Evolutionary conservation across 2,113 vertebrate genomes (phyloP).

Genomic region (Beaufortia kweichowensis): DNA sequence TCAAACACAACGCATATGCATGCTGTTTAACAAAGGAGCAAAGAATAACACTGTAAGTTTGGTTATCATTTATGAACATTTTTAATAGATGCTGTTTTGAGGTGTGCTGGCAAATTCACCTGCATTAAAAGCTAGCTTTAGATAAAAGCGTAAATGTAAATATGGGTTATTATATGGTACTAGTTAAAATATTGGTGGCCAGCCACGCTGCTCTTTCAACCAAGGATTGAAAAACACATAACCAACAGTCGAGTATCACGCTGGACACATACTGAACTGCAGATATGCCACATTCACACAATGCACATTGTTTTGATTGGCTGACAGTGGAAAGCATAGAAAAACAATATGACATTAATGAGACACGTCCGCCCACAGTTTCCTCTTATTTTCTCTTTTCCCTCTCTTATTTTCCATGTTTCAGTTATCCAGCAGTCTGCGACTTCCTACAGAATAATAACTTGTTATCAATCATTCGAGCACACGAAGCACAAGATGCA

Average conservation of each 20-base stretch:
- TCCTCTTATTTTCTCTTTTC: not conserved
- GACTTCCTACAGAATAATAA: conserved; percentile 99
- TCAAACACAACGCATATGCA: conserved; percentile 19
- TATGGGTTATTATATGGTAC: too few relatives aligned
- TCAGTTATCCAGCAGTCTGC: conserved; percentile 97
- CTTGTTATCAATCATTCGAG: conserved; percentile 97
- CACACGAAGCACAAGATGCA: conserved; percentile 98
- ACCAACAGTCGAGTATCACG: not conserved
- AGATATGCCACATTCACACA: not conserved
- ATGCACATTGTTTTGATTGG: conserved; percentile 29
- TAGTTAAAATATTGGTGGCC: too few relatives aligned
- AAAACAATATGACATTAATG: conserved; percentile 23
- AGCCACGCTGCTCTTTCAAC: too few relatives aligned
- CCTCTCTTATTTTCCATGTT: conserved; percentile 32
- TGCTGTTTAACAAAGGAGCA: not conserved
- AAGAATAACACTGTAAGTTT: too few relatives aligned
- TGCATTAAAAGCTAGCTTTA: too few relatives aligned
- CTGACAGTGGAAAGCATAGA: conserved; percentile 29
- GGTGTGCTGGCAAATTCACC: too few relatives aligned
- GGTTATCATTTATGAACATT: too few relatives aligned
- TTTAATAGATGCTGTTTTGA: too few relatives aligned
- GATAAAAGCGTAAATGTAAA: too few relatives aligned
- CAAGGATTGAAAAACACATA: not conserved
- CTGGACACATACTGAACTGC: conserved; percentile 38
- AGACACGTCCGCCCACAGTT: conserved; percentile 9